These are phyloP conservation scores for Drosophila buzzatii DNA, from an alignment of 2,888 invertebrate species.

Conservation along the genomic window DNA sequence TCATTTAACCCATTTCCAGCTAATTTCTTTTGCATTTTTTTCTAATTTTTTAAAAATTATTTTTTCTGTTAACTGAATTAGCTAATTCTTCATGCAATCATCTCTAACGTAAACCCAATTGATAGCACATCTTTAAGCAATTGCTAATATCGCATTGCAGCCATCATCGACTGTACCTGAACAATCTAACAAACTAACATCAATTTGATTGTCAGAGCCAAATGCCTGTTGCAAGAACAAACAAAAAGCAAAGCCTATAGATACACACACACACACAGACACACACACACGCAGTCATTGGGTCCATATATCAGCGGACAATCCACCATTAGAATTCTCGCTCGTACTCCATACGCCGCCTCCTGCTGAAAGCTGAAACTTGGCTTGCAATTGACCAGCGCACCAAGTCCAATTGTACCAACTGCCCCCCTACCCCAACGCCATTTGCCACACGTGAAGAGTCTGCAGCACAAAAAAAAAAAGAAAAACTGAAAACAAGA, in stretches of 20 bases:
- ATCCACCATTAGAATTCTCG: conserved; percentile 43
- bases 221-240: conserved; percentile 30
- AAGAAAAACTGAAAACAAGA: conserved; percentile 13
- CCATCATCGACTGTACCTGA: conserved; percentile 42
- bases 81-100: background rate
- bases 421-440: conserved; percentile 6
- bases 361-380: conserved; percentile 54
- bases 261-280: conserved; percentile 16
- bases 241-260: conserved; percentile 36
- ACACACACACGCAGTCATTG: conserved; percentile 8
- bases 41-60: background rate
- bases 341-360: background rate
- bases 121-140: background rate
- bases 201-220: conserved; percentile 48
- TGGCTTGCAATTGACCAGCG: conserved; percentile 78
- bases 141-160: background rate
- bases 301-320: conserved; percentile 6
- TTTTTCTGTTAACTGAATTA: background rate
- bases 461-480: conserved; percentile 19
- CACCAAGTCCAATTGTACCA: conserved; percentile 71
- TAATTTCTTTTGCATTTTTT: too few species aligned
- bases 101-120: background rate
- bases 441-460: conserved; percentile 20
- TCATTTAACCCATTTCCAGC: too few species aligned
- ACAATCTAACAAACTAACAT: conserved; percentile 42